These are phyloP conservation scores for Hippocampus kuda DNA, from an alignment of 2,797 vertebrate species.

Conservation along the genomic window DNA sequence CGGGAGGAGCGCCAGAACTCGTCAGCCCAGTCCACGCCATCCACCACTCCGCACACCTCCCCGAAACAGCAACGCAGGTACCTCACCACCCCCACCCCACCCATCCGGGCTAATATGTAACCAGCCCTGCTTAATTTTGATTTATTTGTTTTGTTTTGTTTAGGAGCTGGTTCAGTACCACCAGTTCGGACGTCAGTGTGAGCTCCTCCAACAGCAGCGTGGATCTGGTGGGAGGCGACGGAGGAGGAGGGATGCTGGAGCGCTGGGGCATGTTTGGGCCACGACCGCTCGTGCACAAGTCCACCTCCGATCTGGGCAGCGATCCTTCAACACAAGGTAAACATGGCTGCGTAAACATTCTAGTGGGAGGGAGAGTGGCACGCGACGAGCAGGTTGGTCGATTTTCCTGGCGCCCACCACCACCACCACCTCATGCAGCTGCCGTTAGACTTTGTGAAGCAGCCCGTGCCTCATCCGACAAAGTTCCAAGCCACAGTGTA, in stretches of 20 bases:
- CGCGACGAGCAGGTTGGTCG: no score
- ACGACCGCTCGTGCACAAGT: constrained; percentile 53
- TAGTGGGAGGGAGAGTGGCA: no score
- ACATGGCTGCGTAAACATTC: background rate
- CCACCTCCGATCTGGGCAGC: constrained; percentile 59
- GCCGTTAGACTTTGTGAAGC: background rate
- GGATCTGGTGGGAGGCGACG: constrained; percentile 44
- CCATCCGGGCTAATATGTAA: background rate
- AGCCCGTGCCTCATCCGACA: background rate
- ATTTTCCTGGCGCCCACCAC: no score
- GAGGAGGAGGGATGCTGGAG: constrained; percentile 34
- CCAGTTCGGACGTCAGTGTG: constrained; percentile 58
- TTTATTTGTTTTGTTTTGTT: constrained; percentile 15
- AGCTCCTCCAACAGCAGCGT: constrained; percentile 62
- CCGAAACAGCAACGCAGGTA: constrained; percentile 65
- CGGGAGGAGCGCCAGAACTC: constrained; percentile 58
- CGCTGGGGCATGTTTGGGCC: constrained; percentile 64
- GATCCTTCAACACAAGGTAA: constrained; percentile 45
- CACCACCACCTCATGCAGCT: no score
- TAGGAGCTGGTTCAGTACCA: constrained; percentile 65
- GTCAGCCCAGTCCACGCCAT: constrained; percentile 66
- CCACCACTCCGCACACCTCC: constrained; percentile 67
- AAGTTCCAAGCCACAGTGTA: background rate
- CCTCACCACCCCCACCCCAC: no score
- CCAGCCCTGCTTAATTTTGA: background rate